Conservation (phyloP, 1,140 invertebrate species). For the Drosophila takahashii region DNA sequence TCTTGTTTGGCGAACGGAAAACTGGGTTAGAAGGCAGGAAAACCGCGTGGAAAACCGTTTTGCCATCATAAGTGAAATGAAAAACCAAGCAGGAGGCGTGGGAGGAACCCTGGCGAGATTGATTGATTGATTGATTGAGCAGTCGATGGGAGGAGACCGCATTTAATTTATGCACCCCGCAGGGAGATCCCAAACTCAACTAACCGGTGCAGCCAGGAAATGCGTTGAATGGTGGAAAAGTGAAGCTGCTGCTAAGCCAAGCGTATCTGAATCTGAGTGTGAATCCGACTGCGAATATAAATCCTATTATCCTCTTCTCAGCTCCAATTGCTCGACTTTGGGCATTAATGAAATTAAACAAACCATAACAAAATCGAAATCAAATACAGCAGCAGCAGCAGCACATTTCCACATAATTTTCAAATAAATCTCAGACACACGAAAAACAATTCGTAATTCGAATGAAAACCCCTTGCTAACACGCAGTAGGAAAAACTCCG, state of each 20-base stretch:
- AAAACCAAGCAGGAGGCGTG: slow-evolving; percentile 28
- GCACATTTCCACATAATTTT: slow-evolving; percentile 60
- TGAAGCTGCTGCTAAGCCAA: slow-evolving; percentile 10
- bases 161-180: slow-evolving; percentile 34
- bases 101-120: slow-evolving; percentile 53
- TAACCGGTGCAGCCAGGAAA: slow-evolving; percentile 36
- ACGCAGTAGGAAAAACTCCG: slow-evolving; percentile 52
- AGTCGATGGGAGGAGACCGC: slow-evolving; percentile 22
- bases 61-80: slow-evolving; percentile 2
- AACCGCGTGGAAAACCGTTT: slow-evolving; percentile 26
- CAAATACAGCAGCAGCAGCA: slow-evolving; percentile 25
- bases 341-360: slow-evolving; percentile 69
- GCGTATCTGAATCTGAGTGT: slow-evolving; percentile 6
- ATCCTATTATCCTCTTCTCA: background rate
- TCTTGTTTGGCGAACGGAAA: slow-evolving; percentile 43
- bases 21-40: slow-evolving; percentile 66
- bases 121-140: slow-evolving; percentile 63
- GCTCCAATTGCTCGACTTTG: slow-evolving; percentile 44
- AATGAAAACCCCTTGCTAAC: slow-evolving; percentile 41
- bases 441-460: slow-evolving; percentile 60
- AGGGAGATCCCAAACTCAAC: slow-evolving; percentile 6
- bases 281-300: background rate
- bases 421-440: slow-evolving; percentile 62
- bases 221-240: slow-evolving; percentile 24
- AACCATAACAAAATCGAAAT: slow-evolving; percentile 65